A percentile compares a stretch with the other conserved stretches of the same genome.
These are phyloP conservation scores for Conchocele bisecta DNA, from an alignment of 2,888 invertebrate genomes.

Conservation along the genomic window DNA sequence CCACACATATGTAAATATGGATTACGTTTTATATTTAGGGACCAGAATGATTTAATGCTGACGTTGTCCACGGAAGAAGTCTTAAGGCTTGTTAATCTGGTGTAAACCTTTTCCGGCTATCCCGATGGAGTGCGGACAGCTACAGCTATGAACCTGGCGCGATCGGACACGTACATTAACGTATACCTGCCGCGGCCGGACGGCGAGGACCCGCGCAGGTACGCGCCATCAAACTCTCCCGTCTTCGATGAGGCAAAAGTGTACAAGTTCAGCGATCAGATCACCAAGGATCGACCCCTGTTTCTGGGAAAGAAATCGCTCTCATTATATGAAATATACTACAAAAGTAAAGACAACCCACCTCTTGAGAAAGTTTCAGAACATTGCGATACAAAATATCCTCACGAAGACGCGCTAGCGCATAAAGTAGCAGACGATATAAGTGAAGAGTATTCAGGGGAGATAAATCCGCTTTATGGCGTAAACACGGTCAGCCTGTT, in stretches of 20 bases:
- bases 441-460: not conserved
- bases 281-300: constrained; percentile 65
- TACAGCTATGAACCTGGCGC: constrained; percentile 37
- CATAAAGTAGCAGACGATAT: constrained; percentile 8
- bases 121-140: too few relatives aligned
- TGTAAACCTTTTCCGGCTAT: too few relatives aligned
- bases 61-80: too few relatives aligned
- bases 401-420: not conserved
- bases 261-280: constrained; percentile 71
- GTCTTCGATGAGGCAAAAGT: constrained; percentile 53
- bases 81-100: too few relatives aligned
- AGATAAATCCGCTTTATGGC: not conserved
- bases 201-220: constrained; percentile 43
- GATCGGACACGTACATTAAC: constrained; percentile 60
- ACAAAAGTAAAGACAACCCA: constrained; percentile 31
- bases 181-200: constrained; percentile 64
- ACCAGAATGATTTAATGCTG: too few relatives aligned
- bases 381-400: constrained; percentile 16
- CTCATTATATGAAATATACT: constrained; percentile 56
- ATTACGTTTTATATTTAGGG: too few relatives aligned
- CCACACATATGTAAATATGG: too few relatives aligned
- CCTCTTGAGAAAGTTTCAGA: constrained; percentile 14
- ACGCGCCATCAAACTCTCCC: constrained; percentile 54
- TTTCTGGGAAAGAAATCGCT: constrained; percentile 62
- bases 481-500: constrained; percentile 50